Conservation (phyloP, 1,140 invertebrate genomes). For the Hydropsyche tenuis region DNA sequence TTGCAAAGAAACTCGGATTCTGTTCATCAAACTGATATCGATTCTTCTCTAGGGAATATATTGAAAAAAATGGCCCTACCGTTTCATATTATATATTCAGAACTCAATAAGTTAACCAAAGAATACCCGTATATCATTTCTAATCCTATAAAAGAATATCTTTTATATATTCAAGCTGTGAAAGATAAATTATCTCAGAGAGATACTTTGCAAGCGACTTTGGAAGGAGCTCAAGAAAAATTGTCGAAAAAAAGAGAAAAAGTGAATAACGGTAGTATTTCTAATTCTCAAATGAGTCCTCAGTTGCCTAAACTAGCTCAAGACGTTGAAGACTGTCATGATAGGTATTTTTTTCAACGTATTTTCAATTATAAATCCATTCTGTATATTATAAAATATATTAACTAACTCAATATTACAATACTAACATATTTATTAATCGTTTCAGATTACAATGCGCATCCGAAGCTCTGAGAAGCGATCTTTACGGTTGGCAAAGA, state of each 20-base stretch:
- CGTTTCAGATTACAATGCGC: constrained; percentile 68
- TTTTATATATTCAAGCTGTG: constrained; percentile 72
- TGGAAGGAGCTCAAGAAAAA: constrained; percentile 72
- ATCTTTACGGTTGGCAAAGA: constrained; percentile 74
- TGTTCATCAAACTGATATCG: constrained; percentile 62
- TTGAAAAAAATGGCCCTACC: constrained; percentile 62
- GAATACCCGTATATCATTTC: constrained; percentile 54
- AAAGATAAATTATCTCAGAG: constrained; percentile 72
- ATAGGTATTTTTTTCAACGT: constrained; percentile 32
- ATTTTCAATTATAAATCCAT: background rate
- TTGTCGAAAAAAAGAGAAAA: constrained; percentile 59
- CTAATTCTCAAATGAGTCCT: constrained; percentile 8
- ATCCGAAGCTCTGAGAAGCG: constrained; percentile 74
- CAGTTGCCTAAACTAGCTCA: constrained; percentile 22
- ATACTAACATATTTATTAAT: background rate
- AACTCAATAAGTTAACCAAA: constrained; percentile 60
- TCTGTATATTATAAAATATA: background rate
- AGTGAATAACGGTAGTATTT: constrained; percentile 10
- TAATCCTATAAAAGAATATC: constrained; percentile 72
- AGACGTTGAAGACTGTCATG: constrained; percentile 45
- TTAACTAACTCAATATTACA: background rate
- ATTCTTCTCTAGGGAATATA: constrained; percentile 62
- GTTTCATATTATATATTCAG: constrained; percentile 60
- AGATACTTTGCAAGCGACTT: constrained; percentile 74
- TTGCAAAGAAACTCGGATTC: background rate